A percentile compares a stretch with the other conserved stretches of the same genome.
These are phyloP conservation scores for Cyrtonyx montezumae DNA, from an alignment of 2,113 vertebrate genomes.

Conservation along the genomic window DNA sequence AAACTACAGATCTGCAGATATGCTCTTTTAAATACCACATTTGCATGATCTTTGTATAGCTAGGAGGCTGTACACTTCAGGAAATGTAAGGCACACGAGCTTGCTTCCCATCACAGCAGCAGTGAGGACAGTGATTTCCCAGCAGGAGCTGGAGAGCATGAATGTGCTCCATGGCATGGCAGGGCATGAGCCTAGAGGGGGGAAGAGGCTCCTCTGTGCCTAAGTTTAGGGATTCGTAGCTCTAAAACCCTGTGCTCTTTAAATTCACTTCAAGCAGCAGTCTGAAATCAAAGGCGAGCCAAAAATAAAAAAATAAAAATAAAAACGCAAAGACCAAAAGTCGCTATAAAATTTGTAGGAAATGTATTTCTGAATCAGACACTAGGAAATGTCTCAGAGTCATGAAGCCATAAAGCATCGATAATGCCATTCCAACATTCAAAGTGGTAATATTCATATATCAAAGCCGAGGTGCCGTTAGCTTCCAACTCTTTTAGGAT, in stretches of 20 bases:
- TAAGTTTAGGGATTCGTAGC: not conserved
- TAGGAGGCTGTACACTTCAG: not conserved
- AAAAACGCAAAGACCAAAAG: not conserved
- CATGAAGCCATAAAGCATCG: constrained; percentile 58
- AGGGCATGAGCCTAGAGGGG: not conserved
- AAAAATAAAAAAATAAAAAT: not conserved
- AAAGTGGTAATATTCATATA: constrained; percentile 54
- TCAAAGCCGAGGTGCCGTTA: constrained; percentile 15
- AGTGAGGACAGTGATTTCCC: not conserved
- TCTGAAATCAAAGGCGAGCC: not conserved
- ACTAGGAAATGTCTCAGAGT: constrained; percentile 35
- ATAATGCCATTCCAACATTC: constrained; percentile 45
- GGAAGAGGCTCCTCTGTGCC: not conserved
- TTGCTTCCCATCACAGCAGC: not conserved
- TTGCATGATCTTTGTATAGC: not conserved
- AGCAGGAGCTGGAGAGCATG: not conserved
- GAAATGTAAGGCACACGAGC: not conserved
- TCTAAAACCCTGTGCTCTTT: not conserved
- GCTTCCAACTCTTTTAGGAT: constrained; percentile 52
- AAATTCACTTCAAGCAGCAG: not conserved
- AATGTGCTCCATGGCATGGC: not conserved
- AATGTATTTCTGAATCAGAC: constrained; percentile 50
- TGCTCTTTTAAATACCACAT: not conserved
- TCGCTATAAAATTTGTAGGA: constrained; percentile 21
- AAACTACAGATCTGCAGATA: not conserved